Evolutionary conservation across 2,888 invertebrate genomes (phyloP).

Genomic region (Sthenelais limicola): DNA sequence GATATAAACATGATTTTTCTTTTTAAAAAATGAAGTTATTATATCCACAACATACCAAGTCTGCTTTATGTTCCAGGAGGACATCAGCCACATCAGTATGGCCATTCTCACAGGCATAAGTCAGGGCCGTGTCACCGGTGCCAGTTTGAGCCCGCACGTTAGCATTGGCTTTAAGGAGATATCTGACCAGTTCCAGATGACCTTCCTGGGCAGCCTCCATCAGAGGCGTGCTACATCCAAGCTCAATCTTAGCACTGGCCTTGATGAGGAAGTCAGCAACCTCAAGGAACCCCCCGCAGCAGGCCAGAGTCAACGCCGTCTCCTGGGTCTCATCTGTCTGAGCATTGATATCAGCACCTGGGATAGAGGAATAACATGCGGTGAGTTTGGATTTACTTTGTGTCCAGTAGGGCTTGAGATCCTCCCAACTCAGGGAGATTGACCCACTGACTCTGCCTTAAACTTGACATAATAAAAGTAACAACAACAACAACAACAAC

Average conservation of each 20-base stretch:
- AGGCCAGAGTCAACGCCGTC: conserved; percentile 96
- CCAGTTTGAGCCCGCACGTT: conserved; percentile 95
- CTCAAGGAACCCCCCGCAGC: conserved; percentile 92
- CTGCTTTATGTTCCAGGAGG: conserved; percentile 90
- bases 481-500: too few relatives aligned
- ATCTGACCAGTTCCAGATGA: conserved; percentile 88
- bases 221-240: conserved; percentile 92
- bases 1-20: not conserved
- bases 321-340: conserved; percentile 98
- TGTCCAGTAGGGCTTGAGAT: too few relatives aligned
- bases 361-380: too few relatives aligned
- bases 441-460: too few relatives aligned
- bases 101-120: conserved; percentile 98
- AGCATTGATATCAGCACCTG: conserved; percentile 94
- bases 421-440: too few relatives aligned
- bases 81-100: conserved; percentile 97
- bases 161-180: conserved; percentile 76
- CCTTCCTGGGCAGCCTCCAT: conserved; percentile 99
- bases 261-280: conserved; percentile 95
- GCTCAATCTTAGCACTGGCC: conserved; percentile 93
- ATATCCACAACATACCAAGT: conserved; percentile 76
- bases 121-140: conserved; percentile 95
- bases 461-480: too few relatives aligned
- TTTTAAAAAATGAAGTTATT: not conserved
- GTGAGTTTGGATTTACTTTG: too few relatives aligned